phyloP scores from a whole-genome alignment of 1,140 invertebrate species.

The Dinoponera quadriceps region DNA sequence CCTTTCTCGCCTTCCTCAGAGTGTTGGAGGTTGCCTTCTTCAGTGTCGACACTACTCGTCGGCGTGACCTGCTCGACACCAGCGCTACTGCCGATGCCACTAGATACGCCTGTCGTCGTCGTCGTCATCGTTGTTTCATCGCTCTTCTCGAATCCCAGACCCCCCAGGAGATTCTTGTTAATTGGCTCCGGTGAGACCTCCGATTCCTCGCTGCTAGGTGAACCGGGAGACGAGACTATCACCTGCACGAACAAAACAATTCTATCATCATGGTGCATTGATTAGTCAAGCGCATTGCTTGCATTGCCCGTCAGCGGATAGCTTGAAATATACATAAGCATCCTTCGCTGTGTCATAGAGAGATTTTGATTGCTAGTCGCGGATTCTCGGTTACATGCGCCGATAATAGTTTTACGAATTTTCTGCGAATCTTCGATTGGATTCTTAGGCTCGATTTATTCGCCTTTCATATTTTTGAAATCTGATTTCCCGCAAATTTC shows the following conservation, averaged over 20 bases:
- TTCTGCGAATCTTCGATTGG: no score
- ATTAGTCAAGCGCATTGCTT: slow-evolving; percentile 17
- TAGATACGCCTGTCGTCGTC: slow-evolving; percentile 72
- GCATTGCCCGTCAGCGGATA: no score
- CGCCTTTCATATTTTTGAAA: no score
- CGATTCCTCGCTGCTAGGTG: slow-evolving; percentile 89
- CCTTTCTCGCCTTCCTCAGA: slow-evolving; percentile 86
- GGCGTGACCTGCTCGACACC: slow-evolving; percentile 86
- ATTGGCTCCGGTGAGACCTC: slow-evolving; percentile 89
- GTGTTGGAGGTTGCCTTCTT: slow-evolving; percentile 86
- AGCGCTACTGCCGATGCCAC: slow-evolving; percentile 72
- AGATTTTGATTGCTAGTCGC: no score
- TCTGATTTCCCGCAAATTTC: no score
- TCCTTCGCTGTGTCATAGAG: no score
- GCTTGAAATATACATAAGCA: neutral
- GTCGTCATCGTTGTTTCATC: slow-evolving; percentile 78
- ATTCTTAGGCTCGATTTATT: no score
- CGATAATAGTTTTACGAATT: no score
- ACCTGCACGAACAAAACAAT: slow-evolving; percentile 83
- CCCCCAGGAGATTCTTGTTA: slow-evolving; percentile 85
- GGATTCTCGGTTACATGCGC: no score
- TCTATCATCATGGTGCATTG: slow-evolving; percentile 52
- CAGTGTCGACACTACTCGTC: slow-evolving; percentile 87
- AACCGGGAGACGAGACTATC: slow-evolving; percentile 91
- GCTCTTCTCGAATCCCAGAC: slow-evolving; percentile 65